Evolutionary conservation across 2,797 vertebrate genomes (phyloP).

Genomic region (Danio aesculapii): DNA sequence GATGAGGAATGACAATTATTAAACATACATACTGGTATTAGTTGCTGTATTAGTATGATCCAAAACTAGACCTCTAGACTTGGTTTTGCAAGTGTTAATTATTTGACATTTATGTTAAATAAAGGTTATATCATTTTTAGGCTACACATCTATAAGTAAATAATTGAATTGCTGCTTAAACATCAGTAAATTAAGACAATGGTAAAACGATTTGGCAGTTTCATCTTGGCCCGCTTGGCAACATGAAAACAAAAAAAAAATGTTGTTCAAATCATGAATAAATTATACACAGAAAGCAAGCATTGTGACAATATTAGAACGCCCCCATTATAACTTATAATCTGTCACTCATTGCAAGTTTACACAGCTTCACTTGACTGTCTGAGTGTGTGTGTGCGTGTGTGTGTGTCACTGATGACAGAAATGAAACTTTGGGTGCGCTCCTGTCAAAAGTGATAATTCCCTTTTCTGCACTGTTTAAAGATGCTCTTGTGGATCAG

Average conservation of each 20-base stretch:
- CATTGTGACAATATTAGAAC: constrained; percentile 5
- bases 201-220: neutral
- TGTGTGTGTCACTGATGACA: neutral
- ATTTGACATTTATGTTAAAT: neutral
- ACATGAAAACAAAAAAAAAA: neutral
- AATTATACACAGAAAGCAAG: constrained; percentile 3
- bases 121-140: neutral
- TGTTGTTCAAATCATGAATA: constrained; percentile 2
- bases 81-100: neutral
- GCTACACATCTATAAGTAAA: neutral
- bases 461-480: neutral
- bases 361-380: neutral
- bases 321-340: neutral
- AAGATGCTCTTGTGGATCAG: neutral
- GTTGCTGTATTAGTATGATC: too few relatives aligned
- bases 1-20: neutral
- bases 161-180: neutral
- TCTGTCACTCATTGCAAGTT: neutral
- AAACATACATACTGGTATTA: neutral
- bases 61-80: neutral
- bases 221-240: neutral
- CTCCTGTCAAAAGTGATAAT: neutral
- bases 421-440: neutral
- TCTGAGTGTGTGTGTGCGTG: neutral
- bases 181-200: neutral